Evolutionary conservation across 1,140 invertebrate species (phyloP), one percentile per base, ranked within the genome.

Genomic region (Rhopalosiphum padi): DNA sequence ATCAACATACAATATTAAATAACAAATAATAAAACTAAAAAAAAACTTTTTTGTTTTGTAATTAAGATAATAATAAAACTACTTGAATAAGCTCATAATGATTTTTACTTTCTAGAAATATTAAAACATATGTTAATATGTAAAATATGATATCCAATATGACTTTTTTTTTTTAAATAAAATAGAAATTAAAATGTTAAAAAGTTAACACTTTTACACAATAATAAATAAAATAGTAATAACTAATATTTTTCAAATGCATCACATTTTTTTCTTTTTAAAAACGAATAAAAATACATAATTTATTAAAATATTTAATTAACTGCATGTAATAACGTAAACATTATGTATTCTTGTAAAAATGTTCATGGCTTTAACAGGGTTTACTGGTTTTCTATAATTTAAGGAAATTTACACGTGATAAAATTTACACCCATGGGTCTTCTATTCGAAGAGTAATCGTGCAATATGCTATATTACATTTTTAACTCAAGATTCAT

Each of bases 371-470:
- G 18, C 68, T 77, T 83, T 92, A 77, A 55, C 43, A 51, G 15
- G 83, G 90, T 92, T 92, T 83, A 92, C 35, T 11, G 30, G 86
- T 89, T 22, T 55, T 21, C 23, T 55, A n/a, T 90, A 68, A 68
- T 90, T 68, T 68, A 92, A 83, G n/a, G 9, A 83, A 92, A 92
- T 92, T 77, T 92, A 92, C 7, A 15, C 8, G 46, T 41, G 60
- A 92, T 77, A 77, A 51, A 43, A 92, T 83, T 92, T 92, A 21
- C n/a, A 5, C 46, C 68, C 90, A 83, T 46, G 90, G 90, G 21
- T 91, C 90, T 25, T 92, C n/a, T 92, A 77, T n/a, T 82, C 53
- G 43, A 21, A 23, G 23, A 37, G 25, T 46, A 43, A 22, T 18
- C 0, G 8, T 68, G n/a, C 30, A 46, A n/a, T n/a, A 53, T 82